Evolutionary conservation across 23 tunicate species (phyloP).

Genomic region (Halocynthia aurantium): DNA sequence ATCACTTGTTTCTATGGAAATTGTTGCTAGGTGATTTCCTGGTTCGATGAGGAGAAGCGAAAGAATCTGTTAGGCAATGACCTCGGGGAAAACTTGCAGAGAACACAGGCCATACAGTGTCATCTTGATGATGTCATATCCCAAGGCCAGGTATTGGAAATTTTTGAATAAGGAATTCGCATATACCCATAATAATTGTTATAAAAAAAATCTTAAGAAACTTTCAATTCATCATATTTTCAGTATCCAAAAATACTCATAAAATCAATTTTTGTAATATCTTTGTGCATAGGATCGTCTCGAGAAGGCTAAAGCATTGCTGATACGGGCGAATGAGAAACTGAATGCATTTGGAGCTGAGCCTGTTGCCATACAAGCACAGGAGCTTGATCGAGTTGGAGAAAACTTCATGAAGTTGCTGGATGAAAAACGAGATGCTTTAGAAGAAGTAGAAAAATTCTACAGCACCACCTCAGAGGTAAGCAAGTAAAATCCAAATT

Average conservation of each 20-base stretch:
- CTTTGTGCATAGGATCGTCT: conserved; percentile 32
- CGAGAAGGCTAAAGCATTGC: conserved; percentile 45
- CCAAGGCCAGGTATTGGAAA: conserved; percentile 41
- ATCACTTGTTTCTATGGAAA: no score
- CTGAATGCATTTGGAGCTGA: conserved; percentile 50
- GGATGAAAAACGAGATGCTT: conserved; percentile 44
- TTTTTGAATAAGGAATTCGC: neutral
- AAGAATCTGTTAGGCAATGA: conserved; percentile 18
- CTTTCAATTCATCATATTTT: no score
- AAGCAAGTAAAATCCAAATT: conserved; percentile 1
- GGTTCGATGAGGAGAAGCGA: conserved; percentile 49
- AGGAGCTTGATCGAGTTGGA: conserved; percentile 46
- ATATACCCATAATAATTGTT: neutral
- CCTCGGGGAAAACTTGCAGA: conserved; percentile 32
- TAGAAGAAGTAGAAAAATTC: conserved; percentile 23
- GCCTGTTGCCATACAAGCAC: conserved; percentile 39
- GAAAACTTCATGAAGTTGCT: conserved; percentile 57
- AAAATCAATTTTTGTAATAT: neutral
- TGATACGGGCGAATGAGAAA: conserved; percentile 46
- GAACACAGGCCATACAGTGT: conserved; percentile 44
- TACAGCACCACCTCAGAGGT: conserved; percentile 45
- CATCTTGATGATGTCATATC: conserved; percentile 58
- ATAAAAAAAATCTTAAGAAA: no score
- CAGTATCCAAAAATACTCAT: no score
- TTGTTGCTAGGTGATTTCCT: conserved; percentile 30